phyloP scores from a whole-genome alignment of 1,140 invertebrate genomes.

The Onthophagus taurus region DNA sequence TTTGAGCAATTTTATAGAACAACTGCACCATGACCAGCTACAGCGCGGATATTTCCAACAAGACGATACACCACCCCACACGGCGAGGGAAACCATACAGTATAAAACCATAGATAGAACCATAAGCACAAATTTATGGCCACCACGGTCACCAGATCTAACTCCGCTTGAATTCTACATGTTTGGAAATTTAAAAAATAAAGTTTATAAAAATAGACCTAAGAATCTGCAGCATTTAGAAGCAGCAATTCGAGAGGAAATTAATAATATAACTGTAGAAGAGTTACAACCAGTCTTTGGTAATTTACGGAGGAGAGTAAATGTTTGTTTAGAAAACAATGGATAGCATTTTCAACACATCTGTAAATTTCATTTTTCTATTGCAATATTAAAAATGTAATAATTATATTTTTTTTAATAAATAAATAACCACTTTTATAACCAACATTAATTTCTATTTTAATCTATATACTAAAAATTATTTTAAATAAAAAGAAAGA shows the following conservation, averaged over 20 bases:
- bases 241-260: too few relatives aligned
- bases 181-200: constrained; percentile 6
- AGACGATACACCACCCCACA: not conserved
- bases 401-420: too few relatives aligned
- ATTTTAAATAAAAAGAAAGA: too few relatives aligned
- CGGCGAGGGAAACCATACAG: not conserved
- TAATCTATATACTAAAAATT: too few relatives aligned
- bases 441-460: too few relatives aligned
- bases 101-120: not conserved
- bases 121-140: constrained; percentile 1
- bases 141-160: constrained; percentile 9
- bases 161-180: not conserved
- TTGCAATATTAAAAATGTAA: too few relatives aligned
- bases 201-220: not conserved
- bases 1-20: constrained; percentile 11
- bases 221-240: constrained; percentile 2
- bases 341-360: constrained; percentile 3
- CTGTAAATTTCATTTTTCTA: too few relatives aligned
- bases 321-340: constrained; percentile 1
- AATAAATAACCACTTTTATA: too few relatives aligned
- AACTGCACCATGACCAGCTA: constrained; percentile 14
- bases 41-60: constrained; percentile 3
- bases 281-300: not conserved
- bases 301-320: not conserved
- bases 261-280: not conserved